These are phyloP conservation scores for Tolmerus cingulatus DNA, from an alignment of 2,888 invertebrate species.

Conservation along the genomic window DNA sequence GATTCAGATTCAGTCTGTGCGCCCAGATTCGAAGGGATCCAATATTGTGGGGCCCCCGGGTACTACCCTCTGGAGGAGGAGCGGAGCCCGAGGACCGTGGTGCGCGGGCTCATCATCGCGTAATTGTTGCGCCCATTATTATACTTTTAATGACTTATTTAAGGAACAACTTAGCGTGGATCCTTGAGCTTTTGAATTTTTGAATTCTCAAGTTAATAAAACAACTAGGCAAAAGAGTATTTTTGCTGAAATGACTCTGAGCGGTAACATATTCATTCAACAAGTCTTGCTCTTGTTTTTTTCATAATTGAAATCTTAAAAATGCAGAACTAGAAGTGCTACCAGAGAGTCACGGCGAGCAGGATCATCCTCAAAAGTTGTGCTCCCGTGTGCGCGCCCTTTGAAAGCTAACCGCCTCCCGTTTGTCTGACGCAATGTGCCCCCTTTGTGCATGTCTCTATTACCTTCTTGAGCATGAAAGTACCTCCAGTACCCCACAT, in stretches of 20 bases:
- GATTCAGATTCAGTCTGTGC: not conserved
- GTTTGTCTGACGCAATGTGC: conserved; percentile 27
- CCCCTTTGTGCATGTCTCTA: conserved; percentile 29
- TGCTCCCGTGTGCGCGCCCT: not conserved
- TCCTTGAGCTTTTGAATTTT: conserved; percentile 30
- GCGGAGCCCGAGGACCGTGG: not conserved
- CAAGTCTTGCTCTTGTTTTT: conserved; percentile 19
- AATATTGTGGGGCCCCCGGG: not conserved
- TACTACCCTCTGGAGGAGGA: not conserved
- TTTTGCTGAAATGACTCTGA: conserved; percentile 11
- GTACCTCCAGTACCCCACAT: conserved; percentile 40
- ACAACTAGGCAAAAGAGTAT: conserved; percentile 14
- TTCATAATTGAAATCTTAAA: conserved; percentile 23
- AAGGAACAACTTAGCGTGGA: conserved; percentile 3
- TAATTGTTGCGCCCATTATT: conserved; percentile 15
- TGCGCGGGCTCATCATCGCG: not conserved
- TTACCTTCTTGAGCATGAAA: conserved; percentile 34
- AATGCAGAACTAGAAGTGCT: conserved; percentile 28
- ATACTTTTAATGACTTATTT: conserved; percentile 20
- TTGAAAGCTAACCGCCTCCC: conserved; percentile 31
- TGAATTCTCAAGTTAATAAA: conserved; percentile 22
- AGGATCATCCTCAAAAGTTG: conserved; percentile 14
- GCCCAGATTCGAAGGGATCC: not conserved
- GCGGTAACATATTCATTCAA: conserved; percentile 29
- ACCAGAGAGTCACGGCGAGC: not conserved